Evolutionary conservation across 2,113 vertebrate genomes (phyloP), one percentile per base, ranked within the genome.

Genomic region (Pterocles orientalis): DNA sequence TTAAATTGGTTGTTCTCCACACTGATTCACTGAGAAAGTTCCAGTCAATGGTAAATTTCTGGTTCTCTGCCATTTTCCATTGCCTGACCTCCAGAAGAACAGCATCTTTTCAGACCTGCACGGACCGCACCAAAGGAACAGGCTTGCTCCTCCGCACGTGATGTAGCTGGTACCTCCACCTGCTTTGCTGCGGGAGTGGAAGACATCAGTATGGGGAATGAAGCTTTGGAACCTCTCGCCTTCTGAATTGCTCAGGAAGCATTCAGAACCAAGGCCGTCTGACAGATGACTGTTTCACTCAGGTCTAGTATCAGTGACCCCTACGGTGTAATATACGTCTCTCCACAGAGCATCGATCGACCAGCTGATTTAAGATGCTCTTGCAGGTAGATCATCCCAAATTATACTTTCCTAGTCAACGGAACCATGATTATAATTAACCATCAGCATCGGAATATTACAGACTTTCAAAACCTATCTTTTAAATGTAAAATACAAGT

Each of bases 181-280:
- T 95, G 92, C 70, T 95, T 82, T 88, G 50, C 47, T 5, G 2
- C 1, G 0, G 50, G 45, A 91, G n/a, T 77, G 41, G 56, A 80
- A 92, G 87, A 83, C 0, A 2, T 76, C 75, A 83, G 12, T 48
- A 23, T 18, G 29, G 14, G 19, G 41, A 91, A 94, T 6, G 31
- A 82, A 86, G 39, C 86, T 45, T 87, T 85, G 88, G 82, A 95
- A 91, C 47, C 43, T 41, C 31, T 90, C 0, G 0, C 82, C 11
- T 90, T 66, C 71, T 58, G 62, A 93, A 81, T 65, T 72, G n/a
- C 71, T 86, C 90, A 95, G 95, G 94, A 94, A 95, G 79, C 28
- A 58, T 66, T 54, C 9, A 7, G 68, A 96, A 83, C 92, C 96
- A 97, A 86, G 72, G 17, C 60, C 3, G 13, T 78, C 64, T 70